Base-by-base conservation (phyloP, 2,888 invertebrate species). In the Tipula helvola region DNA sequence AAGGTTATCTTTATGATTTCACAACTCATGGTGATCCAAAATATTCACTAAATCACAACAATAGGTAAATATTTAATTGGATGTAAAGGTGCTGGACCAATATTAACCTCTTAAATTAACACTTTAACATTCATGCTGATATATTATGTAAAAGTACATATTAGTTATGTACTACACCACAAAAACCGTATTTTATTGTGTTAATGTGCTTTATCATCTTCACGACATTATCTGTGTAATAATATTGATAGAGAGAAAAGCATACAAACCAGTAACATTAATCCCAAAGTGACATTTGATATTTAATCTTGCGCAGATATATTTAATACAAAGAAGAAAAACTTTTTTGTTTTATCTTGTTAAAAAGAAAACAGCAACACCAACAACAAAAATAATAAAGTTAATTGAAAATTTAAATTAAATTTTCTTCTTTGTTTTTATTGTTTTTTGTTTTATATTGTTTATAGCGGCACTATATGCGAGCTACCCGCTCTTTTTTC, bases 331-430 rank as follows among this genome's bases (percentile, higher is more conserved):
- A 71, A 71, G 28, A 71, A 28, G 28, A 28, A 71, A 71, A 28
- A 71, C 71, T 71, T 71, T 71, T 28, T 71, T 28, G 28, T 28
- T 28, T 28, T 28, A 28, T 28, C 28, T 28, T 28, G 18, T 71
- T 71, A 71, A 57, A 57, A 28, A 71, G 71, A 71, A 71, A 71
- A 71, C 28, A 71, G 2, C 71, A 71, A 71, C 71, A 71, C 10
- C 71, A 28, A 71, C 18, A 71, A 28, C 28, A 71, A 71, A 71
- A 71, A 71, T 28, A 71, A 71, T 71, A 71, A 71, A 71, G 71
- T 71, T 71, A 71, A 71, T 71, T 71, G 71, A 71, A 71, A 71
- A 71, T 71, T 71, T 71, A 71, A 71, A 71, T 71, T 71, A 71
- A 71, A 71, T 71, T 71, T 71, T 71, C 71, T 0, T 71, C n/a